A percentile compares a stretch with the other conserved stretches of the same genome.
Conservation (phyloP, 2,797 vertebrate genomes). For the Sylvia borin region DNA sequence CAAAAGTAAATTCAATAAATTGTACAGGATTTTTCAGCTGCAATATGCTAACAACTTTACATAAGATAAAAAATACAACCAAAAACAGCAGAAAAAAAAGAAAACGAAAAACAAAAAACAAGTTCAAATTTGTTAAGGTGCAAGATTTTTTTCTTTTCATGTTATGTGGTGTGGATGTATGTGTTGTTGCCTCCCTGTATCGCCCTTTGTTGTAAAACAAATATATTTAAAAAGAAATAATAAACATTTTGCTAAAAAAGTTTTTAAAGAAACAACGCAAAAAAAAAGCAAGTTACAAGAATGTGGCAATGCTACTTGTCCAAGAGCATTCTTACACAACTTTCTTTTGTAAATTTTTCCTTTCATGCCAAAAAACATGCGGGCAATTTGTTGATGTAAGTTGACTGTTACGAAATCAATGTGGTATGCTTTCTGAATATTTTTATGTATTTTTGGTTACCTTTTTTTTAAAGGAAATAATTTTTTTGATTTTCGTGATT, state of each 20-base stretch:
- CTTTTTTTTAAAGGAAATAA: slow-evolving; percentile 41
- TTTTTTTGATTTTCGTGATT: slow-evolving; percentile 60
- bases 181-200: slow-evolving; percentile 96
- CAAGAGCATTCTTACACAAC: slow-evolving; percentile 99
- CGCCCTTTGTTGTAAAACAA: slow-evolving; percentile 84
- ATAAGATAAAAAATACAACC: slow-evolving; percentile 75
- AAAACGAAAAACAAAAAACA: not conserved
- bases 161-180: slow-evolving; percentile 99
- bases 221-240: slow-evolving; percentile 75
- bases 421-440: slow-evolving; percentile 89
- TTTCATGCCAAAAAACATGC: slow-evolving; percentile 99
- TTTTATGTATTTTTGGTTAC: slow-evolving; percentile 80
- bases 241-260: slow-evolving; percentile 79
- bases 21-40: slow-evolving; percentile 82
- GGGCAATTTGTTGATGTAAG: slow-evolving; percentile 99
- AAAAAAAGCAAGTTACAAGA: slow-evolving; percentile 87
- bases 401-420: slow-evolving; percentile 89
- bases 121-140: slow-evolving; percentile 77
- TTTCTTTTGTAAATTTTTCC: slow-evolving; percentile 99
- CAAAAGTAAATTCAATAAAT: slow-evolving; percentile 73
- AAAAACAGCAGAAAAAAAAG: slow-evolving; percentile 65
- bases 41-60: slow-evolving; percentile 68
- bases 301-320: slow-evolving; percentile 91
- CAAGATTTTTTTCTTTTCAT: slow-evolving; percentile 94
- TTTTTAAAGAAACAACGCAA: slow-evolving; percentile 87